Evolutionary conservation across 2,797 vertebrate genomes (phyloP).

Genomic region (Emydoidea blandingii): DNA sequence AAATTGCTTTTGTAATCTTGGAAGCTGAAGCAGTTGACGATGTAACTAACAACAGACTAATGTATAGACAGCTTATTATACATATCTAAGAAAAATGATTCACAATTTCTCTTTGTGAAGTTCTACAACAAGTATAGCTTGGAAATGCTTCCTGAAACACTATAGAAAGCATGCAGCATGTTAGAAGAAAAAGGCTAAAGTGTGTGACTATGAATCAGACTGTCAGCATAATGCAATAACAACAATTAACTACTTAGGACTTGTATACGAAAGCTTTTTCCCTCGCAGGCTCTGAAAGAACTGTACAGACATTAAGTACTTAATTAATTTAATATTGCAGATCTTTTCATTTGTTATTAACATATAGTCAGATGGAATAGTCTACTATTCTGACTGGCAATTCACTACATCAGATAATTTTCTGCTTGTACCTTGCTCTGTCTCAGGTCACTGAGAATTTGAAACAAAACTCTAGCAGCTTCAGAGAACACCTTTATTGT

Average conservation of each 20-base stretch:
- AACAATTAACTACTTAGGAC: neutral
- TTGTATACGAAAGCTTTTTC: neutral
- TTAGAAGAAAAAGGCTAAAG: neutral
- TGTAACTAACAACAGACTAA: conserved; percentile 23
- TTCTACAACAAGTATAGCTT: conserved; percentile 13
- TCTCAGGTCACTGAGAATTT: neutral
- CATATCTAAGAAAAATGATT: conserved; percentile 20
- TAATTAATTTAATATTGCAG: neutral
- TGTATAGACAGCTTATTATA: neutral
- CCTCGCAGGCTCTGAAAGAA: neutral
- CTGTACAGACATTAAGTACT: neutral
- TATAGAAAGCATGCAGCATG: neutral
- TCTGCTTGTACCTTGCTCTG: accelerated
- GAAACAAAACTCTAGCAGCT: neutral
- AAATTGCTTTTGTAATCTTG: neutral
- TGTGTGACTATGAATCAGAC: neutral
- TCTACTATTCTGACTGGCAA: neutral
- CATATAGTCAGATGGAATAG: neutral
- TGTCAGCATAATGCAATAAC: neutral
- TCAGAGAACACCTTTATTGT: neutral
- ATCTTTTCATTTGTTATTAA: neutral
- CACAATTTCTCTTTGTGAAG: neutral
- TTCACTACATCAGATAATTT: neutral
- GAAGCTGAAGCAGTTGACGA: conserved; percentile 41
- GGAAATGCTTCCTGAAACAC: neutral